Evolutionary conservation across 2,797 vertebrate species (phyloP), one percentile per base, ranked within the genome.

Genomic region (Tenualosa thibaudeaui): DNA sequence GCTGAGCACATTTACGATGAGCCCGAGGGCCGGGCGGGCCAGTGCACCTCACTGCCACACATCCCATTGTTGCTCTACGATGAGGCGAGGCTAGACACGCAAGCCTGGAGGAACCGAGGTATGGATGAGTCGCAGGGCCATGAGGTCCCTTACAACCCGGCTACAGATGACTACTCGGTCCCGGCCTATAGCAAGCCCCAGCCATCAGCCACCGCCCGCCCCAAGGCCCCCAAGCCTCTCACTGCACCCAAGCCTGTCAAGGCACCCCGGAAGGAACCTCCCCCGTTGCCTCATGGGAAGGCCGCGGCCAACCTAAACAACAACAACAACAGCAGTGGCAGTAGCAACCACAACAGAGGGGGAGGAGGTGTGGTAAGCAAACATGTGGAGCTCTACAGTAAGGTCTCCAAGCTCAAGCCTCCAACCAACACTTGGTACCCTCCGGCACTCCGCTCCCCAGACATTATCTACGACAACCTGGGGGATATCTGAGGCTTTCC

Each of bases 1-100:
- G 75, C 49, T 24, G 98, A 98, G 68, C 98, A 98, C 90, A 98
- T 99, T 85, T 99, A 99, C 0, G 98, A 99, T 0, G 98, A 99
- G 86, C 98, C 98, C 0, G 98, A 99, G 84, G 98, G 98, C 0
- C 84, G 93, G 3, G 94, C 93, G 13, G 62, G 88, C 81, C 51
- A 83, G 81, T 50, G 81, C 56, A 26, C 85, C 0, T 60, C 87
- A 10, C 43, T 78, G 19, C 81, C 0, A 84, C 0, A 49, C n/a
- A 4, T 83, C 8, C 1, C 88, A 31, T 91, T 88, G 31, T 91
- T 84, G 81, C 91, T 98, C 89, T 98, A 98, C 0, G 95, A 98
- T 0, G 95, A 97, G 86, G 96, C 97, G 0, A 85, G 96, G 0
- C 86, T 91, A 13, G 93, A 96, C 0, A 90, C 82, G 81, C 2